A percentile compares a stretch with the other conserved stretches of the same genome.
Evolutionary conservation across 2,113 vertebrate species (phyloP).

Genomic region (Scalopus aquaticus): DNA sequence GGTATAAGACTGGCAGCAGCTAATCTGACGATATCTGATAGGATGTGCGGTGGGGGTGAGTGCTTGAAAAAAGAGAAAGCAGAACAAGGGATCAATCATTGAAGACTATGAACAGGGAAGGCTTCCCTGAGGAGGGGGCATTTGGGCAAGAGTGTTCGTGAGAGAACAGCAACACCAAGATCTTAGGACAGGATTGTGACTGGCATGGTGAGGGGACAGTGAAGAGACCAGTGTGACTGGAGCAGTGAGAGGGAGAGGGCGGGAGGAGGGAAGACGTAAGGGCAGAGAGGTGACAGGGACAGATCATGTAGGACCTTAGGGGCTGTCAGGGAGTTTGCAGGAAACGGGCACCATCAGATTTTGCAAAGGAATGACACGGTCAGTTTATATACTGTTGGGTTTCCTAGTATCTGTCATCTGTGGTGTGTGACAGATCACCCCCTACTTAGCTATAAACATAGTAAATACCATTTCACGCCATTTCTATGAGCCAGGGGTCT

Average conservation of each 20-base stretch:
- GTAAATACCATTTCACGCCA: accelerated
- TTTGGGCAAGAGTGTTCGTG: not conserved
- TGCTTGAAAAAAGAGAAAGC: not conserved
- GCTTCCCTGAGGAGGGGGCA: not conserved
- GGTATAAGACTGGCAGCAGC: not conserved
- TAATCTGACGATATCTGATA: not conserved
- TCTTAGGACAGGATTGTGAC: not conserved
- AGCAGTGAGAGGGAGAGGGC: not conserved
- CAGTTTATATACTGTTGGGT: no score
- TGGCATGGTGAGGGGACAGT: not conserved
- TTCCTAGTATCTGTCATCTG: no score
- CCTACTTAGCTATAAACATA: not conserved
- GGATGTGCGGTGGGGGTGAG: not conserved
- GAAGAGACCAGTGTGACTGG: not conserved
- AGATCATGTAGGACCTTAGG: not conserved
- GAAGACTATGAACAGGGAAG: not conserved
- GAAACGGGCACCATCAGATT: not conserved
- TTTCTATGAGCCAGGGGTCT: accelerated
- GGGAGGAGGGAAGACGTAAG: not conserved
- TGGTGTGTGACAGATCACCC: not conserved
- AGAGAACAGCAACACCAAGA: accelerated
- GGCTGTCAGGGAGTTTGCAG: not conserved
- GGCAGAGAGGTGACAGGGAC: not conserved
- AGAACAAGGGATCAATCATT: not conserved
- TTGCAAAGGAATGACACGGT: not conserved